Base-by-base conservation (phyloP, 2,113 vertebrate species). In the Centropristis striata region DNA sequence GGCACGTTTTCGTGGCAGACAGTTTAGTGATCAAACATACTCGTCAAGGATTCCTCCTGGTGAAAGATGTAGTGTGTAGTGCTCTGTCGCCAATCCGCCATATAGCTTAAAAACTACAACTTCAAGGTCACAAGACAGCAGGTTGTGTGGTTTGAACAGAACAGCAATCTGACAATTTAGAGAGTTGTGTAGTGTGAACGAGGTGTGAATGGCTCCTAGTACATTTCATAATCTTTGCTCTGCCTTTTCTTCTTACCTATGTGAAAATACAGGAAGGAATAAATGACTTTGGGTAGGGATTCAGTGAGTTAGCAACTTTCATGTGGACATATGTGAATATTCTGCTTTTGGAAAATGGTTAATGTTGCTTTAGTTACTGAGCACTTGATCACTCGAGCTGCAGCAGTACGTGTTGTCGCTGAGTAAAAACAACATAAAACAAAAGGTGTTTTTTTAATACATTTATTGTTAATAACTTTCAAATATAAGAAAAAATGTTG, bases 401-500 rank as follows among this genome's bases (percentile, higher is more conserved):
- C 42, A 14, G 16, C 58, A 55, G 0, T 27, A 27, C 23, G 5
- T 2, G 3, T 41, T 27, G 23, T 4, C 23, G 27, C 41, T 14
- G 5, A 53, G 50, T 80, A 66, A 80, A 15, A 68, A n/a, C n/a
- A 85, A 23, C 18, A 10, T 14, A 44, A 42, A 60, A 51, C 16
- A 75, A 69, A 53, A 72, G 6, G 57, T 50, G 53, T 71, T 2
- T 59, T 69, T 71, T 84, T 5, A 39, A 68, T 74, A 91, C 89
- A 91, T 93, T 90, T 92, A 92, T 91, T 93, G 74, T 83, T 93
- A 65, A 87, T 78, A 72, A 65, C 41, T 78, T 84, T 78, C 71
- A 88, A 81, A 83, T 78, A 69, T 87, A 83, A 91, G 58, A 86
- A 86, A 87, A 60, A 73, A 71, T 46, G 72, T 73, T 85, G 80